These are phyloP conservation scores for Stenchaetothrips biformis DNA, from an alignment of 2,888 invertebrate genomes.

Conservation along the genomic window DNA sequence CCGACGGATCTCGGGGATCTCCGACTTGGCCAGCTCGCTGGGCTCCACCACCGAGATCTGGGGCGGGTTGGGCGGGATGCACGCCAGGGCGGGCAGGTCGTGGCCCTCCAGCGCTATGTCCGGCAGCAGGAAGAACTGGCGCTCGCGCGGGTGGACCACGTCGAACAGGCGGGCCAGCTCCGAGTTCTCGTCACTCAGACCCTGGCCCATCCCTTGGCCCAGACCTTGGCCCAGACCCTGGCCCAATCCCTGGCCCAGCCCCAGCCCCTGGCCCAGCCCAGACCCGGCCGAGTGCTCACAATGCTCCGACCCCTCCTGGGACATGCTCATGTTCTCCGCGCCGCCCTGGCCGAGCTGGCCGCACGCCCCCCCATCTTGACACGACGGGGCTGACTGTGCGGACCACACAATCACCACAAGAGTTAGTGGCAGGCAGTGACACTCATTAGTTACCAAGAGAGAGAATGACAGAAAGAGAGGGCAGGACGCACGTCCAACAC, in stretches of 20 bases:
- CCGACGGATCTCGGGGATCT: not conserved
- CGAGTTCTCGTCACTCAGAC: not conserved
- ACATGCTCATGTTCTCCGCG: not conserved
- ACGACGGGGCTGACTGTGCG: not conserved
- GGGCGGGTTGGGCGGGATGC: conserved; percentile 44
- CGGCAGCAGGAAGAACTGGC: not conserved
- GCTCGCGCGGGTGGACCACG: not conserved
- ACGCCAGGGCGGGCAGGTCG: conserved; percentile 41
- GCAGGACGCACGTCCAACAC: not conserved
- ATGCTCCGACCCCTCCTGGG: no score
- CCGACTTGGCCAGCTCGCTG: conserved; percentile 42
- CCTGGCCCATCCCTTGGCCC: not conserved
- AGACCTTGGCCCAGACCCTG: not conserved
- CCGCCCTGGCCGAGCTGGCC: not conserved
- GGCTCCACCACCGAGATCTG: conserved; percentile 49
- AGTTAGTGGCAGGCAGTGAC: not conserved
- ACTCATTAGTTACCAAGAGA: not conserved
- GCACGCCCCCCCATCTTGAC: not conserved
- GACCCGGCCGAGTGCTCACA: not conserved
- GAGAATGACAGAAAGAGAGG: not conserved
- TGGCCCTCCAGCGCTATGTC: not conserved
- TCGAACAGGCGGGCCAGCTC: conserved; percentile 10
- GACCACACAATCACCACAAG: not conserved
- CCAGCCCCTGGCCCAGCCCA: not conserved
- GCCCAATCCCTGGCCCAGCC: not conserved